Evolutionary conservation across 2,888 invertebrate genomes (phyloP), one percentile per base, ranked within the genome.

Genomic region (Drosophila mettleri): DNA sequence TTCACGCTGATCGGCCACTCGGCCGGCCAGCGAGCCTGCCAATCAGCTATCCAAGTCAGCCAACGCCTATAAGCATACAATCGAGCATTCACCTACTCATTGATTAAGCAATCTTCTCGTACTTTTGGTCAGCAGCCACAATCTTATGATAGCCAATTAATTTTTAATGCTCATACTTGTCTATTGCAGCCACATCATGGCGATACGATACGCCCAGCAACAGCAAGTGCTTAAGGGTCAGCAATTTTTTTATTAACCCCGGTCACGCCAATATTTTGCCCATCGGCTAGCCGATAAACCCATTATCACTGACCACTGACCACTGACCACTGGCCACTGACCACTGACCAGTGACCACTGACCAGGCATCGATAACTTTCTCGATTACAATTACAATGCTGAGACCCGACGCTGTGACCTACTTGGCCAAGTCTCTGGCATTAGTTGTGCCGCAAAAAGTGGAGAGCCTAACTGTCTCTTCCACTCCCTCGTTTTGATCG

Each of bases 401-500:
- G 65, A 43, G 18, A 34, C 58, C 59, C 63, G 68, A 54, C 57
- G 73, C 66, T 79, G 69, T 82, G 80, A 81, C 82, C 85, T 89
- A 86, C 89, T 90, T 85, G 46, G 68, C 60, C 75, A 90, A 90
- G 90, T 91, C 84, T 89, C 86, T 87, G 89, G 80, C 83, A 90
- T 91, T 90, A 90, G 87, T 78, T 86, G 85, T 80, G 87, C 90
- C 89, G 84, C 81, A 89, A 91, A 91, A 91, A 90, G 90, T 91
- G 68, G 62, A 82, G 83, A 74, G 75, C 68, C 29, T 51, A 53
- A 49, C 43, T 51, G 57, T 16, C 55, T 24, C 22, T n/a, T 55
- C 51, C 65, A 63, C 67, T 71, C 68, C 64, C 57, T 60, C 63
- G 57, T 43, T 71, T 45, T 63, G 63, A 54, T 71, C 68, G 63